phyloP scores from a whole-genome alignment of 2,888 invertebrate species.

The Pristionchus fissidentatus region DNA sequence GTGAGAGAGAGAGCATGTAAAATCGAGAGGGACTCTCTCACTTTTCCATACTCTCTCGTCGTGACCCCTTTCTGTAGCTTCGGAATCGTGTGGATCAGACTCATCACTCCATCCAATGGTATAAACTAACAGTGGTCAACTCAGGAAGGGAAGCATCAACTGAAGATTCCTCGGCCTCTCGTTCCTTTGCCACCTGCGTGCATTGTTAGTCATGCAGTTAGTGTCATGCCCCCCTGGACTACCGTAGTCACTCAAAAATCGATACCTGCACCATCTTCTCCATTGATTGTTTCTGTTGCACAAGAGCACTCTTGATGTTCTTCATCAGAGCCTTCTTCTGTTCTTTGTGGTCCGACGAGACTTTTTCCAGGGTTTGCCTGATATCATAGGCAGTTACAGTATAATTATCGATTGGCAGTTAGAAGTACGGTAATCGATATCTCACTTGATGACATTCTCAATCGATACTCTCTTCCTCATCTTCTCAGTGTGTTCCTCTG shows the following conservation, averaged over 20 bases:
- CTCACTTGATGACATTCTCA: slow-evolving; percentile 47
- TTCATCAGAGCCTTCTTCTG: slow-evolving; percentile 48
- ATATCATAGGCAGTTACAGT: background rate
- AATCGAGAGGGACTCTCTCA: too few relatives aligned
- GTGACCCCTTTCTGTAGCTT: too few relatives aligned
- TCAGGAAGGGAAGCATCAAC: background rate
- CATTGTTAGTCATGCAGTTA: slow-evolving; percentile 4
- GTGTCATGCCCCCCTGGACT: background rate
- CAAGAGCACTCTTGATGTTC: slow-evolving; percentile 49
- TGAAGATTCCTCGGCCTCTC: slow-evolving; percentile 12
- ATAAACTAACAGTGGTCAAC: slow-evolving; percentile 11
- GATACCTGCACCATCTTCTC: slow-evolving; percentile 44
- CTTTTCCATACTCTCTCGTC: too few relatives aligned
- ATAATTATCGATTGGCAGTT: too few relatives aligned
- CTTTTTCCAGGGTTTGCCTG: slow-evolving; percentile 44
- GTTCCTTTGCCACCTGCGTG: slow-evolving; percentile 27
- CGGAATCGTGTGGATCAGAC: background rate
- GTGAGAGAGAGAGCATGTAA: too few relatives aligned
- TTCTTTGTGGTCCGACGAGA: slow-evolving; percentile 29
- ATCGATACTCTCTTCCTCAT: slow-evolving; percentile 46
- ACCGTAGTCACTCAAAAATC: background rate
- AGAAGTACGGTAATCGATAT: background rate
- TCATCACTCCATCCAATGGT: background rate
- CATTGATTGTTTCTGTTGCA: slow-evolving; percentile 43
- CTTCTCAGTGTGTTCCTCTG: slow-evolving; percentile 39